Conservation (phyloP, 2,888 invertebrate genomes). For the Myathropa florea region DNA sequence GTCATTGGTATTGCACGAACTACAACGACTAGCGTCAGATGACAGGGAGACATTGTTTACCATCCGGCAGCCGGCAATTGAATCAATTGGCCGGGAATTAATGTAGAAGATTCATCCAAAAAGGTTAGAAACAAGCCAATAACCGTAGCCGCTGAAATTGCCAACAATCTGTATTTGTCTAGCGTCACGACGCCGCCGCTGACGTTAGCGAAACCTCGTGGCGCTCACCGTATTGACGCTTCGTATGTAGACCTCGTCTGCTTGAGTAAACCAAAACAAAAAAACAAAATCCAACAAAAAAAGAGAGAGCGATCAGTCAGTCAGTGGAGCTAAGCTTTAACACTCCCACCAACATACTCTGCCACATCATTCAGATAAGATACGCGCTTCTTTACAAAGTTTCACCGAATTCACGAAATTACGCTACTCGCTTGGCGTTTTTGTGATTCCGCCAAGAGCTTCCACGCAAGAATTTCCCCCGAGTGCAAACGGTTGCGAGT, state of each 20-base stretch:
- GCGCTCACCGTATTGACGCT: neutral
- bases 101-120: slow-evolving; percentile 23
- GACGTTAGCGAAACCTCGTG: slow-evolving; percentile 16
- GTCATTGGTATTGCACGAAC: neutral
- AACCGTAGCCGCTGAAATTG: neutral
- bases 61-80: slow-evolving; percentile 31
- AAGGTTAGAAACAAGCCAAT: neutral
- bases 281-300: neutral
- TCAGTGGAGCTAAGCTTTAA: neutral
- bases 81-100: slow-evolving; percentile 54
- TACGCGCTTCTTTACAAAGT: slow-evolving; percentile 14
- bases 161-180: neutral
- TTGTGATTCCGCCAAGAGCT: neutral
- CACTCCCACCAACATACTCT: neutral
- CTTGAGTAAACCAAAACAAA: neutral
- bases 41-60: neutral
- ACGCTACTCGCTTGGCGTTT: neutral
- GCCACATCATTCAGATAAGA: slow-evolving; percentile 42
- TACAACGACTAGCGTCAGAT: neutral
- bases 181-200: neutral
- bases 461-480: neutral
- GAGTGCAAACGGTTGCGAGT: neutral
- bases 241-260: neutral
- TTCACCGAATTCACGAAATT: slow-evolving; percentile 25
- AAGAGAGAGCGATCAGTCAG: slow-evolving; percentile 17